A percentile compares a stretch with the other conserved stretches of the same genome.
Conservation (phyloP, 2,797 vertebrate species). For the Thalassophryne amazonica region DNA sequence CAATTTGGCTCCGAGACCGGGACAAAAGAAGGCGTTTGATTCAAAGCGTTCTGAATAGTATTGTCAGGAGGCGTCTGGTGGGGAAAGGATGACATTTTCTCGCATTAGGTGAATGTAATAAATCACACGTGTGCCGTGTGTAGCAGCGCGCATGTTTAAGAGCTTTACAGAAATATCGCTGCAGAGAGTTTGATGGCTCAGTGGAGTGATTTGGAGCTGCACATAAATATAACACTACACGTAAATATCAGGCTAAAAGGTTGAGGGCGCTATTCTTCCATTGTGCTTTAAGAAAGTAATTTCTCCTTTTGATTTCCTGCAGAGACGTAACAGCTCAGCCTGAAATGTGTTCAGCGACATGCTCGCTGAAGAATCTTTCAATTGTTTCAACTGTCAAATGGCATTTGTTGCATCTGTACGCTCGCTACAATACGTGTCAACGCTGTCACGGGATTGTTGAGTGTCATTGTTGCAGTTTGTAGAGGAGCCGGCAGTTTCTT, state of each 20-base stretch:
- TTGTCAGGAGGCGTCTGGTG: slow-evolving; percentile 48
- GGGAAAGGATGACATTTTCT: slow-evolving; percentile 50
- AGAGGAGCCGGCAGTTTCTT: background rate
- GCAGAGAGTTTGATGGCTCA: background rate
- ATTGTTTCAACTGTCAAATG: slow-evolving; percentile 18
- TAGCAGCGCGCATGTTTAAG: slow-evolving; percentile 1
- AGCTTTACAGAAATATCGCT: slow-evolving; percentile 14
- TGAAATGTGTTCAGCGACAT: too few relatives aligned
- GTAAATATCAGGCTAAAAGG: too few relatives aligned
- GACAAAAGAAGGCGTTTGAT: slow-evolving; percentile 49
- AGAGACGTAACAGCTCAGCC: slow-evolving; percentile 2
- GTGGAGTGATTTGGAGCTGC: background rate
- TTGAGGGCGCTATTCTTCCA: background rate
- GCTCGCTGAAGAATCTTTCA: slow-evolving; percentile 3
- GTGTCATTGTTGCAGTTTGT: slow-evolving; percentile 1
- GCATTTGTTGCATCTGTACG: background rate
- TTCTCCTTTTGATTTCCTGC: slow-evolving; percentile 9
- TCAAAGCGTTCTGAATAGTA: slow-evolving; percentile 37
- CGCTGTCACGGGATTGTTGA: background rate
- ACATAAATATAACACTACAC: too few relatives aligned
- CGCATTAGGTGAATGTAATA: slow-evolving; percentile 49
- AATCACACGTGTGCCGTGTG: slow-evolving; percentile 23
- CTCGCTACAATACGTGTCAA: slow-evolving; percentile 2
- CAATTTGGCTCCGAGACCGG: slow-evolving; percentile 55
- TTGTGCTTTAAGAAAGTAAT: background rate